Conservation (phyloP, 2,113 vertebrate genomes). For the Triplophysa rosa region DNA sequence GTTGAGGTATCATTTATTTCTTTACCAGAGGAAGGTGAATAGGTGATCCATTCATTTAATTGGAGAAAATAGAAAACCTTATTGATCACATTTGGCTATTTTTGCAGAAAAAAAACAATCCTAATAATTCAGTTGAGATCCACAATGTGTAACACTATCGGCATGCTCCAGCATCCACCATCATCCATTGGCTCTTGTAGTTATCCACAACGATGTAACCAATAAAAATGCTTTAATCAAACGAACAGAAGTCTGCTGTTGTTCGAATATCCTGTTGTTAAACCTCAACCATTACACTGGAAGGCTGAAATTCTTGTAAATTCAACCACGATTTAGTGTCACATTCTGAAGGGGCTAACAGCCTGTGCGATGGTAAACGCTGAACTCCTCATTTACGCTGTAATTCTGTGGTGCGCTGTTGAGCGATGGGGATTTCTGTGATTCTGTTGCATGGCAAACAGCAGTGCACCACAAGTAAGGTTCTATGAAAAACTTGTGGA, state of each 20-base stretch:
- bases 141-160: background rate
- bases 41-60: too few relatives aligned
- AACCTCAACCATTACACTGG: constrained; percentile 15
- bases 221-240: constrained; percentile 49
- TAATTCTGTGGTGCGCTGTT: constrained; percentile 26
- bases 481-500: constrained; percentile 20
- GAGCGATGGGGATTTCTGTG: constrained; percentile 23
- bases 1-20: background rate
- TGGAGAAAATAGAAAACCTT: too few relatives aligned
- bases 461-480: constrained; percentile 36
- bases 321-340: background rate
- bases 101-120: too few relatives aligned
- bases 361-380: background rate
- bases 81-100: too few relatives aligned
- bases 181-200: constrained; percentile 15
- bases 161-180: too few relatives aligned
- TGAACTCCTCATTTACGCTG: background rate
- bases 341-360: constrained; percentile 5
- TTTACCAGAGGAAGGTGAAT: too few relatives aligned
- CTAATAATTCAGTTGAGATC: too few relatives aligned
- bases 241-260: background rate
- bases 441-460: constrained; percentile 43
- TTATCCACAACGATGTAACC: constrained; percentile 43
- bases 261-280: background rate
- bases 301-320: background rate